These are phyloP conservation scores for Hydropotes inermis DNA, from an alignment of 2,113 vertebrate species.

Conservation along the genomic window DNA sequence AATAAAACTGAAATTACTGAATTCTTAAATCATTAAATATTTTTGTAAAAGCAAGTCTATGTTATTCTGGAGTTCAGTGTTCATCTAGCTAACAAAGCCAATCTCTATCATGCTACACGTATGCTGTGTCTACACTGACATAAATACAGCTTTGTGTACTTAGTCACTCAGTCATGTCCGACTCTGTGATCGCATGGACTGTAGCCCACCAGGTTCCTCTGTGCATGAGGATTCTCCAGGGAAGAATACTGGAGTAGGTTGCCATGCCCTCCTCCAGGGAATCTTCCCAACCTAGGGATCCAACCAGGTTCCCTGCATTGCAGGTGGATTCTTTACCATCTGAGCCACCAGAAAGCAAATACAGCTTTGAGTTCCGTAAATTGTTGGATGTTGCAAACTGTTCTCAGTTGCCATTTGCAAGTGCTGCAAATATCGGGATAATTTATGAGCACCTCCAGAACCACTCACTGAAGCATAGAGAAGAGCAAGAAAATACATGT, in stretches of 20 bases:
- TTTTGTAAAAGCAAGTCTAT: not conserved
- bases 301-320: not conserved
- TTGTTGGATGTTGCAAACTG: not conserved
- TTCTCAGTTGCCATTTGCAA: not conserved
- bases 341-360: not conserved
- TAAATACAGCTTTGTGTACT: not conserved
- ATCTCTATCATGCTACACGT: not conserved
- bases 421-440: not conserved
- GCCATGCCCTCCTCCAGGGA: not conserved
- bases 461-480: not conserved
- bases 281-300: not conserved
- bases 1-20: not conserved
- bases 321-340: not conserved
- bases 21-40: not conserved
- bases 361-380: not conserved
- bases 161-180: not conserved
- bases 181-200: not conserved
- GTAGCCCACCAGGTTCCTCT: not conserved
- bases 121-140: not conserved
- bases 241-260: not conserved
- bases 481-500: not conserved
- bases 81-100: not conserved
- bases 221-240: not conserved
- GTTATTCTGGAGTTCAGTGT: not conserved
- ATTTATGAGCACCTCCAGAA: not conserved